phyloP scores from a whole-genome alignment of 2,888 invertebrate genomes.

The Nymphalis polychloros region DNA sequence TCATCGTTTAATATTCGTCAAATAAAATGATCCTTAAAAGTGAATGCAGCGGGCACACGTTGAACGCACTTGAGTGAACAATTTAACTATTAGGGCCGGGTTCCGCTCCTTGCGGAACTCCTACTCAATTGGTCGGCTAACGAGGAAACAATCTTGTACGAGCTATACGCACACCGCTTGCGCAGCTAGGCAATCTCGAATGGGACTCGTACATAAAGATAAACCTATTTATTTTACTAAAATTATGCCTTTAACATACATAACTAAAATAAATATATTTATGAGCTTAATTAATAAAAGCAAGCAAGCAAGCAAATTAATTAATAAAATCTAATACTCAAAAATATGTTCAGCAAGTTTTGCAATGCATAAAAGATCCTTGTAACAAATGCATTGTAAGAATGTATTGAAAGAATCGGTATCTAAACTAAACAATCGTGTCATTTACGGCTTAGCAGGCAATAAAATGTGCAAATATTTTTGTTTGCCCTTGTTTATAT shows the following conservation, averaged over 20 bases:
- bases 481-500: constrained; percentile 17
- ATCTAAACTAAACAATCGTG: constrained; percentile 17
- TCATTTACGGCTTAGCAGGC: constrained; percentile 12
- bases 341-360: background rate
- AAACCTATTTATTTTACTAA: constrained; percentile 15
- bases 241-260: background rate
- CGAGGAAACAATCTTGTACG: constrained; percentile 82
- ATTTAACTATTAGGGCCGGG: constrained; percentile 64
- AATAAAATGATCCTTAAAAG: constrained; percentile 31
- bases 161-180: constrained; percentile 65
- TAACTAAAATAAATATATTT: background rate
- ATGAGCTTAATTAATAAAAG: no score
- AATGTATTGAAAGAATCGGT: constrained; percentile 4
- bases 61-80: constrained; percentile 58
- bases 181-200: constrained; percentile 71
- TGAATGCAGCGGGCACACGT: constrained; percentile 37
- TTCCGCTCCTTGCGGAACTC: constrained; percentile 73
- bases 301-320: no score
- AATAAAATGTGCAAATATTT: constrained; percentile 12
- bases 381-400: background rate
- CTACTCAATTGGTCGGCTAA: constrained; percentile 74
- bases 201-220: constrained; percentile 44
- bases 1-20: constrained; percentile 5
- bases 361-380: no score
- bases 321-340: no score